Evolutionary conservation across 2,888 invertebrate genomes (phyloP), one percentile per base, ranked within the genome.

Genomic region (Perizoma flavofasciatum): DNA sequence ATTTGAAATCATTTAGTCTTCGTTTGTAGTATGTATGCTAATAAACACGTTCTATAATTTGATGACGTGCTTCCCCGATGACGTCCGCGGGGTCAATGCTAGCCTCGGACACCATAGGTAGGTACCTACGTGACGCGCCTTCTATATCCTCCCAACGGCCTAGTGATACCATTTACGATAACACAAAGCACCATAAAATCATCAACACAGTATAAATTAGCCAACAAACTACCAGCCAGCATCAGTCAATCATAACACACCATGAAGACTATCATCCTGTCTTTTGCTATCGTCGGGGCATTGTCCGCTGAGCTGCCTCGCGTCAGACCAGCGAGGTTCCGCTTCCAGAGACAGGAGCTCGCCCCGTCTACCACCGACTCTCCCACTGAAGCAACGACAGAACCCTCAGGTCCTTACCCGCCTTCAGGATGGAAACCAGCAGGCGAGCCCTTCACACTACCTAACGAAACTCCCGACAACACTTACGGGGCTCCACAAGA

Each of bases 311-410:
- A 90, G 67, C 86, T 78, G 35, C 92, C 92, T 86, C 90, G 92
- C 77, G 86, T 83, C 68, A 78, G 81, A 71, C 85, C 87, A 43
- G 88, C 88, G 87, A 88, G 89, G 85, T 88, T 90, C 74, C 77
- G 89, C 83, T 85, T 88, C 67, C 89, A 91, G 82, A 82, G 92
- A n/a, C 86, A 85, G 61, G 89, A 89, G 63, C 67, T 92, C 47
- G 88, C 85, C 32, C 89, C 92, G 6, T 86, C 90, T 0, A 89
- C 91, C 0, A 89, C 90, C 0, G 90, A 91, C 33, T 77, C 82
- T 9, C 75, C 88, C 0, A 77, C 81, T 0, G 89, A 89, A 68
- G 65, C 85, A 0, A 89, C 89, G 0, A 89, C 89, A 0, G 86
- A 83, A 43, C 66, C 74, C 1, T 78, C 79, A 0, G 85, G 78